Conservation (phyloP, 2,797 vertebrate genomes). For the Sebastes hubbsi region DNA sequence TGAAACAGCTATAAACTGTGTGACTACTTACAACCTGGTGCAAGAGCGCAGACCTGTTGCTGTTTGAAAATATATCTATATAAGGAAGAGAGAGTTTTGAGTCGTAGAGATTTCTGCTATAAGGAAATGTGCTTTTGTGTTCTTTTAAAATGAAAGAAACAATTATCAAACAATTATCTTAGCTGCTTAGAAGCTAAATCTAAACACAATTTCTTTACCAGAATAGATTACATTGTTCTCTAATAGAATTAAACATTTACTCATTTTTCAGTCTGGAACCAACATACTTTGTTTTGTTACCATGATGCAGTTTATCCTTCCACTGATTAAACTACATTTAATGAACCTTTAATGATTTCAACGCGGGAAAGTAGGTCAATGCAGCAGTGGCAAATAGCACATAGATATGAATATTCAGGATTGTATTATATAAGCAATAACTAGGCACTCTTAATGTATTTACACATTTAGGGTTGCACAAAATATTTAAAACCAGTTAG, state of each 20-base stretch:
- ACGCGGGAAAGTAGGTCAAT: not conserved
- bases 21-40: slow-evolving; percentile 4
- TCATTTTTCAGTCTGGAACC: not conserved
- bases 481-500: not conserved
- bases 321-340: not conserved
- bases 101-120: not conserved
- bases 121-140: not conserved
- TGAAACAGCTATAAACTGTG: slow-evolving; percentile 21
- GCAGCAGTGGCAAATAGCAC: not conserved
- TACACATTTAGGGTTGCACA: not conserved
- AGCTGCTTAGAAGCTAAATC: not conserved
- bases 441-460: not conserved
- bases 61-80: not conserved
- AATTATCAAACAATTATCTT: not conserved
- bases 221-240: not conserved
- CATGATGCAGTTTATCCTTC: not conserved
- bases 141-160: not conserved
- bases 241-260: not conserved
- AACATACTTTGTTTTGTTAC: not conserved
- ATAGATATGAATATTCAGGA: not conserved
- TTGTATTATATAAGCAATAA: not conserved
- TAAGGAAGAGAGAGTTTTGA: not conserved
- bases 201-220: not conserved
- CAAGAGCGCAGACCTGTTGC: slow-evolving; percentile 46
- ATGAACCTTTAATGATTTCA: not conserved